Evolutionary conservation across 2,113 vertebrate species (phyloP).

Genomic region (Zapus hudsonius): DNA sequence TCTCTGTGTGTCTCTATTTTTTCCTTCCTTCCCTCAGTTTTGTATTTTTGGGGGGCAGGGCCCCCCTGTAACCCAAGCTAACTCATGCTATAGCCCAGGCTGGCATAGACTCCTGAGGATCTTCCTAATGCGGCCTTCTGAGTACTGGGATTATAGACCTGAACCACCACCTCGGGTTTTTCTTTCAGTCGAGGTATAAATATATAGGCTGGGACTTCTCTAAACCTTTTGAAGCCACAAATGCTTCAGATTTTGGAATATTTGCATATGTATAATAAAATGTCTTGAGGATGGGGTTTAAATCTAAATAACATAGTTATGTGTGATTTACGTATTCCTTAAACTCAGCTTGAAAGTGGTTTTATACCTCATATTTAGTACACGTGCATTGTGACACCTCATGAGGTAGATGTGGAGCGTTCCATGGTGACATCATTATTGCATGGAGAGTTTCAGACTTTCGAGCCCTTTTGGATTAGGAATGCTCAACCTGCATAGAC

Average conservation of each 20-base stretch:
- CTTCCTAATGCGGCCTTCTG: too few relatives aligned
- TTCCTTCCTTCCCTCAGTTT: too few relatives aligned
- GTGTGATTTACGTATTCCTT: background rate
- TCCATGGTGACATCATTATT: too few relatives aligned
- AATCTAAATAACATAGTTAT: background rate
- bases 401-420: background rate
- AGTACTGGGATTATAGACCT: too few relatives aligned
- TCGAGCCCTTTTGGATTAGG: background rate
- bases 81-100: too few relatives aligned
- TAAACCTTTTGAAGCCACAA: background rate
- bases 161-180: too few relatives aligned
- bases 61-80: too few relatives aligned
- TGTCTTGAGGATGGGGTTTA: background rate
- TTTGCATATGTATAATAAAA: background rate
- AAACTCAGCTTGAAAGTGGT: background rate
- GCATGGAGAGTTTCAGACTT: background rate
- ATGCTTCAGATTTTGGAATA: background rate
- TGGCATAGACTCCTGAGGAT: too few relatives aligned
- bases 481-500: background rate
- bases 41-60: too few relatives aligned
- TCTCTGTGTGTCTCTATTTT: background rate
- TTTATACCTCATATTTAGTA: background rate
- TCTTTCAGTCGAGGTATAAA: background rate
- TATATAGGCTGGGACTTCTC: background rate
- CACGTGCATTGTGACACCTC: background rate